Evolutionary conservation across 2,888 invertebrate genomes (phyloP), one percentile per base, ranked within the genome.

Genomic region (Thysanoteuthis rhombus): DNA sequence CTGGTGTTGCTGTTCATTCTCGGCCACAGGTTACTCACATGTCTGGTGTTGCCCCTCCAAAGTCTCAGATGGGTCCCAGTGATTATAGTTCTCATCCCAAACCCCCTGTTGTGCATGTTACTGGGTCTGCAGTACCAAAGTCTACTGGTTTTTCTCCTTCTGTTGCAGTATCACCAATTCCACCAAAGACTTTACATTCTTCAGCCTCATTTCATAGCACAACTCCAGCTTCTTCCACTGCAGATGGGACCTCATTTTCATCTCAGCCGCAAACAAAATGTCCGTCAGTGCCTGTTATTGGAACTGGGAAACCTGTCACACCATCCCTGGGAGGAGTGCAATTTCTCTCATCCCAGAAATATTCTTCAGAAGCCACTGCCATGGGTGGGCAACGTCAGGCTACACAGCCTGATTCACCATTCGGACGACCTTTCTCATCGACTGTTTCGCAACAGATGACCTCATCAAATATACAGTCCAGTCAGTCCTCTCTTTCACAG

Each of bases 21-120:
- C 40, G 45, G 32, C 92, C 92, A 92, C 92, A 92, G 32, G 45
- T 92, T 19, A 92, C 92, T 42, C 92, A 92, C 45, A 42, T 92
- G 92, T 40, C 92, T 42, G 92, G 92, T 39, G 25, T 92, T 40
- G 92, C 92, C 6, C 92, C 92, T 40, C 90, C 90, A 39, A 92
- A 92, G 36, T 45, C 92, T 45, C 90, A 39, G 39, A 38, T 90
- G 38, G 75, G 75, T 75, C 32, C 40, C 40, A 92, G 1, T 92
- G 92, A 92, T 45, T 8, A 12, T 92, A 45, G 92, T 45, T 45
- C 45, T 92, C 45, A 16, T 40, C 45, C 92, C 40, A 92, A 92
- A 45, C 92, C 92, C n/a, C 42, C 45, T 92, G 92, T 92, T 92
- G 32, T 92, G 45, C 92, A 92, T 40, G 92, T 45, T 40, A 40